Conservation (phyloP, 2,797 vertebrate genomes). For the Thunnus albacares region DNA sequence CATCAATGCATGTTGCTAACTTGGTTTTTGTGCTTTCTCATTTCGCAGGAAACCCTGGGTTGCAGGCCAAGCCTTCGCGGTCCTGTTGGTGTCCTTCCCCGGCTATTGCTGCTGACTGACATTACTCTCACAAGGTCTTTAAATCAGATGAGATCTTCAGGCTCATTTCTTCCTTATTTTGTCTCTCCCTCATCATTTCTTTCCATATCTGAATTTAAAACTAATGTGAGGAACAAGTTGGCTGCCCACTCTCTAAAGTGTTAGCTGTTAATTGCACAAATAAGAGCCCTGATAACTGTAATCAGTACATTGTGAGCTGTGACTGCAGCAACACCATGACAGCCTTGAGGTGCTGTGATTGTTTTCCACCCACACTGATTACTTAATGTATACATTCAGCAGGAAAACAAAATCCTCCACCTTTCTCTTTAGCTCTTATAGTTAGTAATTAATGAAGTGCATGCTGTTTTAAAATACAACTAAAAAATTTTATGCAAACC, state of each 20-base stretch:
- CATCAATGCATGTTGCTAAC: no score
- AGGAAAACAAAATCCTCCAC: neutral
- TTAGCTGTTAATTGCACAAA: constrained; percentile 29
- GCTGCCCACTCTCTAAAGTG: constrained; percentile 11
- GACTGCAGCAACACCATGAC: neutral
- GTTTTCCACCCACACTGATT: constrained; percentile 33
- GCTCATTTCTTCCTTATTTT: neutral
- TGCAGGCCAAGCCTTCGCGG: no score
- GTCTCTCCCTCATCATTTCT: neutral
- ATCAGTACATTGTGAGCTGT: constrained; percentile 19
- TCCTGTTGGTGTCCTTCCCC: no score
- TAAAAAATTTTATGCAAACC: neutral
- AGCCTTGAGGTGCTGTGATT: neutral
- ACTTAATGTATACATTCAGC: neutral
- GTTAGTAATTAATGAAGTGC: no score
- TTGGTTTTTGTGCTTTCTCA: no score
- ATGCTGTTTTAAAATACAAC: no score
- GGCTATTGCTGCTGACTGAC: no score
- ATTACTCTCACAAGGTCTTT: neutral
- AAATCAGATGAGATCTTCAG: no score
- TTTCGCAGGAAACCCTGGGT: no score
- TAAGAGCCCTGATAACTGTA: constrained; percentile 32
- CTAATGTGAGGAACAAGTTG: neutral
- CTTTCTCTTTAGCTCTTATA: no score
- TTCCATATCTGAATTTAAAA: neutral